Base-by-base conservation (phyloP, 1,140 invertebrate genomes). In the Sinella curviseta region DNA sequence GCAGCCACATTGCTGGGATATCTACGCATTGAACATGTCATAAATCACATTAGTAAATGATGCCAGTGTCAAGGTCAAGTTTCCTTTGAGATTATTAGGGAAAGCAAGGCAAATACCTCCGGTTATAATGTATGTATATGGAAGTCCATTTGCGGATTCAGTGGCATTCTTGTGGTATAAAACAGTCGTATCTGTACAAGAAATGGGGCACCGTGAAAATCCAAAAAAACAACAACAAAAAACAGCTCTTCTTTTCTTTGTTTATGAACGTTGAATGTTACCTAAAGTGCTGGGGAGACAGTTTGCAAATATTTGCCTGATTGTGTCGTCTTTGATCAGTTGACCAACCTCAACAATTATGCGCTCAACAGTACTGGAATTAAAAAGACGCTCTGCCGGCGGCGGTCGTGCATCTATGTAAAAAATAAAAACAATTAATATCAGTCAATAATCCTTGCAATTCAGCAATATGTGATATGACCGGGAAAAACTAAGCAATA, bases 81-180 rank as follows among this genome's bases (percentile, higher is more conserved):
- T 26, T 14, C 24, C 24, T 67, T 8, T 30, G 20, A 26, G 8
- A 8, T 30, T 67, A 67, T 67, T 14, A 14, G 24, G n/a, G 24
- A 26, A 24, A 67, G 8, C n/a, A 24, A 67, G 28, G n/a, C n/a
- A n/a, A 48, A 48, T 48, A 82, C 81, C 81, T 80, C 81, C 81
- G 17, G 81, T 82, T 1, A 82, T 76, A 20, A 82, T 82, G 73
- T 82, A 82, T 17, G 81, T 82, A 55, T 82, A 82, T 2, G 81
- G 39, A 26, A 78, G 26, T 17, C 39, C 39, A 78, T 65, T 36
- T 16, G 30, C 14, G 26, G 78, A 35, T 2, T 73, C 20, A 3
- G 55, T 76, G 4, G 74, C 33, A 55, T 70, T 33, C 26, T 4
- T 65, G 0, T 76, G 70, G 28, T 57, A 80, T 20, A 74, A 76